Evolutionary conservation across 2,797 vertebrate genomes (phyloP), one percentile per base, ranked within the genome.

Genomic region (Liparis tanakae): DNA sequence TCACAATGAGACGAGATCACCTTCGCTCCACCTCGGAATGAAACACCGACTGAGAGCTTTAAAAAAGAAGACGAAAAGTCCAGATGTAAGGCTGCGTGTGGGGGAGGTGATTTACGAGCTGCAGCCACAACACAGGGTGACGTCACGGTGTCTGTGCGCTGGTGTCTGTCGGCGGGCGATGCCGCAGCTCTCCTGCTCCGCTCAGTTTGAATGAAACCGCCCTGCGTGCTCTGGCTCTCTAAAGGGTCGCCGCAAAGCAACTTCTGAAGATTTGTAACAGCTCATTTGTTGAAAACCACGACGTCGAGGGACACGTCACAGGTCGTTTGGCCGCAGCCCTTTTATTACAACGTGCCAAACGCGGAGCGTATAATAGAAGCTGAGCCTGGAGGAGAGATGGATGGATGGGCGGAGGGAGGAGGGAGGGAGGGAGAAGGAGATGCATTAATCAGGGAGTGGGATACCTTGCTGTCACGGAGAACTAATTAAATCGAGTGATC

Each of bases 401-500:
- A 59, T 15, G 57, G 22, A 67, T 25, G 62, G 61, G 57, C 36
- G 68, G 58, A 51, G 79, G 58, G 55, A 67, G 30, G 41, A 58
- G 15, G 17, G 64, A 53, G 59, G 30, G 53, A 62, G 4, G 1
- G 73, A 61, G 67, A 67, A 53, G 74, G 61, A 30, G 65, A 74
- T 72, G 70, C 0, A 37, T 78, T 63, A 53, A 67, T 68, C 70
- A 67, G 61, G 63, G 72, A 82, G 78, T 50, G 37, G 61, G 79
- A 83, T 84, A 67, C 70, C 60, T 81, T 20, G 2, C 61, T 67
- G 83, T 78, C 73, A 72, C 61, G 22, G 18, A 68, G 59, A 72
- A 53, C 74, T 76, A 85, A 79, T 87, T 82, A 78, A 79, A 76
- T 80, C 76, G 67, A 15, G 10, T 63, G 62, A 72, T 64, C 5